These are phyloP conservation scores for Drosophila carrolli DNA, from an alignment of 1,140 invertebrate genomes.

Conservation along the genomic window DNA sequence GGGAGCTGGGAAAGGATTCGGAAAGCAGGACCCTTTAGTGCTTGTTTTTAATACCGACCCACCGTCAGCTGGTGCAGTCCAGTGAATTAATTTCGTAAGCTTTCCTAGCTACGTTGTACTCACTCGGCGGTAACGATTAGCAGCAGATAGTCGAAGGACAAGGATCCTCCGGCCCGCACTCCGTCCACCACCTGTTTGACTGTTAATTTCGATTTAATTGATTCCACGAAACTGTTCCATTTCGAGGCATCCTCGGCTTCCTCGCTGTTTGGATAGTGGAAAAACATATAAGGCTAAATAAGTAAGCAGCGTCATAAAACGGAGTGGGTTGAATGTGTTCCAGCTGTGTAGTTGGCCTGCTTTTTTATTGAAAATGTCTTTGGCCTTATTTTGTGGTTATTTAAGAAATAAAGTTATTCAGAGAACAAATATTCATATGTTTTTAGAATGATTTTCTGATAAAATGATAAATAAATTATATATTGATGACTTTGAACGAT, in stretches of 20 bases:
- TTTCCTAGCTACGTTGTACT: constrained; percentile 69
- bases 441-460: no score
- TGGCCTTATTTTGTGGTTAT: not conserved
- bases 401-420: no score
- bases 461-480: not conserved
- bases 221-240: constrained; percentile 89
- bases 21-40: constrained; percentile 1
- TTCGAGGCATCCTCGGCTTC: constrained; percentile 85
- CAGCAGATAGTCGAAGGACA: constrained; percentile 93
- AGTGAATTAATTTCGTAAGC: constrained; percentile 1
- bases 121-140: constrained; percentile 92
- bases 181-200: constrained; percentile 94
- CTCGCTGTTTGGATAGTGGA: constrained; percentile 27
- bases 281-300: constrained; percentile 20
- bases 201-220: constrained; percentile 91
- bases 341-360: constrained; percentile 16
- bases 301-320: constrained; percentile 40
- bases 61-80: constrained; percentile 11
- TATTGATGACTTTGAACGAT: not conserved
- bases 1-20: constrained; percentile 83
- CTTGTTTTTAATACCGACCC: constrained; percentile 15
- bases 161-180: constrained; percentile 90
- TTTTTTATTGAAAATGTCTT: not conserved
- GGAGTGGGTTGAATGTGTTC: constrained; percentile 18
- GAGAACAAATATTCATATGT: no score